Evolutionary conservation across 2,113 vertebrate genomes (phyloP), one percentile per base, ranked within the genome.

Genomic region (Psilopogon haemacephalus): DNA sequence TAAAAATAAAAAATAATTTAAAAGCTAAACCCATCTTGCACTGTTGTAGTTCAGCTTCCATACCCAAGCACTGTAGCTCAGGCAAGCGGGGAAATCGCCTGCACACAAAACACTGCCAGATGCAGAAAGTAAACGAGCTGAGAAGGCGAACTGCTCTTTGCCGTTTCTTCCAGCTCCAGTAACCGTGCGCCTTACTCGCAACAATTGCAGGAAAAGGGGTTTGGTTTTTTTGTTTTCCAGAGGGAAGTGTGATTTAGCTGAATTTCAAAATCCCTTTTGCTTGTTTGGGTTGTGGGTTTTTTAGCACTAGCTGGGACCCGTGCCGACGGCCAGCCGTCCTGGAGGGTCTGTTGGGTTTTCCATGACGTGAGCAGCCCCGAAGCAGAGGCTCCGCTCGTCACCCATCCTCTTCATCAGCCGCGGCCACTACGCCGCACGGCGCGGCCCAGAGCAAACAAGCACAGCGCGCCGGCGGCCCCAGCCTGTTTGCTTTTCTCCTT

Each of bases 51-150:
- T 92, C 82, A 6, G 75, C 90, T 93, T 85, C 94, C 91, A 83
- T 90, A 93, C 93, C 88, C 88, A 85, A 60, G 60, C 2, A 1
- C 48, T 90, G 71, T 63, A 71, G 84, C 88, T 84, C 73, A 46
- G 89, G 71, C 93, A 50, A 84, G 65, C 32, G 5, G 59, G 7
- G 11, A 68, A 84, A 64, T 75, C 76, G 89, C 63, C 84, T 82
- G 93, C 11, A 0, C 84, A n/a, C 89, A 92, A 91, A 94, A 63
- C 8, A 21, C 77, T 94, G 89, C 88, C 91, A 95, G 84, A 94
- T 87, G 90, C 62, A 87, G 91, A 85, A 78, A 90, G 77, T 44
- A 96, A 96, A 95, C 44, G 78, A 96, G 91, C 88, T 93, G 94
- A 87, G 96, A 90, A 89, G 93, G 93, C 14, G 3, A 84, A 95